A percentile compares a stretch with the other conserved stretches of the same genome.
Evolutionary conservation across 2,113 vertebrate genomes (phyloP).

Genomic region (Lophotis ruficrista): DNA sequence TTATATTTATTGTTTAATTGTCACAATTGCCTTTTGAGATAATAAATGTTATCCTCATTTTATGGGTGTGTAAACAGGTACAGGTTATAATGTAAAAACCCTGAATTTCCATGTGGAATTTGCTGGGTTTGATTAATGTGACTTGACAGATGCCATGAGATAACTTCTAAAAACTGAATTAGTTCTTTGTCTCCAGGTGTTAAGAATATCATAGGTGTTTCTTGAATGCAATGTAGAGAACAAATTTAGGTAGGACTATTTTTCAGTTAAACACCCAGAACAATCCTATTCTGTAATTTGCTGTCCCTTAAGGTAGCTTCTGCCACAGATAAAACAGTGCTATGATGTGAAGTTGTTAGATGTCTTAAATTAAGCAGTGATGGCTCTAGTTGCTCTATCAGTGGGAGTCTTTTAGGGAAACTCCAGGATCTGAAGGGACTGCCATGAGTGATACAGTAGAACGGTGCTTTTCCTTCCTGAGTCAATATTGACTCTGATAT

Average conservation of each 20-base stretch:
- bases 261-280: background rate
- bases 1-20: constrained; percentile 35
- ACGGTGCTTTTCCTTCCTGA: constrained; percentile 65
- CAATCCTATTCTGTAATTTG: background rate
- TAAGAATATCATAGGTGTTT: background rate
- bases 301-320: background rate
- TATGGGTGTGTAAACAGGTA: constrained; percentile 2
- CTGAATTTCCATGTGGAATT: constrained; percentile 48
- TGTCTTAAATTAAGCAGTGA: background rate
- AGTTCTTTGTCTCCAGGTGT: background rate
- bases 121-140: constrained; percentile 1
- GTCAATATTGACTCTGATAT: constrained; percentile 61
- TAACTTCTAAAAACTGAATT: constrained; percentile 1
- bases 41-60: background rate
- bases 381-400: background rate
- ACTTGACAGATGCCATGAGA: background rate
- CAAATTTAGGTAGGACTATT: background rate
- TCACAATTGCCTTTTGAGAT: constrained; percentile 18
- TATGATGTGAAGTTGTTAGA: background rate
- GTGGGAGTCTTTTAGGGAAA: constrained; percentile 60
- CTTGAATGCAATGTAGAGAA: background rate
- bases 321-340: background rate
- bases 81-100: constrained; percentile 18
- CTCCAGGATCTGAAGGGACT: constrained; percentile 45
- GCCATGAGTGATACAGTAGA: background rate